A percentile compares a stretch with the other conserved stretches of the same genome.
phyloP scores from a whole-genome alignment of 2,888 invertebrate genomes.

The Melanargia galathea region DNA sequence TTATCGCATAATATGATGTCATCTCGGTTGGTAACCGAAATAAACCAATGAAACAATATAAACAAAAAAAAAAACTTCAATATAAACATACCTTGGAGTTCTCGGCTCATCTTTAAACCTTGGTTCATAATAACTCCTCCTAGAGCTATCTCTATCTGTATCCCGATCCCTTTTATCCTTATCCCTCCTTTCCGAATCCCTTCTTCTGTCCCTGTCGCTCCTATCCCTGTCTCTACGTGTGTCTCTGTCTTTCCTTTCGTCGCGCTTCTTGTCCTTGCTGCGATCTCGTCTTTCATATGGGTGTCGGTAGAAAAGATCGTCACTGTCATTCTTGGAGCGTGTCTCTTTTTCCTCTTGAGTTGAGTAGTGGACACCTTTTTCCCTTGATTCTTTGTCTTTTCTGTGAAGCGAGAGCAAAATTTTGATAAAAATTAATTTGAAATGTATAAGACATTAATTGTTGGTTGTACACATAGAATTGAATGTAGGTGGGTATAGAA shows the following conservation, averaged over 20 bases:
- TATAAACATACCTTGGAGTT: slow-evolving; percentile 85
- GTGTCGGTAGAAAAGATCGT: slow-evolving; percentile 59
- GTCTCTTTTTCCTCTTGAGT: slow-evolving; percentile 82
- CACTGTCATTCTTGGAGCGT: slow-evolving; percentile 65
- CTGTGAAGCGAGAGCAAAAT: slow-evolving; percentile 49
- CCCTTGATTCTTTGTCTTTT: slow-evolving; percentile 80
- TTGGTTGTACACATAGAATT: too few relatives aligned
- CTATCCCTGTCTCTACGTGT: slow-evolving; percentile 49
- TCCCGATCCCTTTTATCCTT: slow-evolving; percentile 60
- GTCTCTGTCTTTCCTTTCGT: slow-evolving; percentile 27
- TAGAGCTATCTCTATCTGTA: slow-evolving; percentile 67
- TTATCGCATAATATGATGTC: too few relatives aligned
- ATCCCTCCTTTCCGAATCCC: slow-evolving; percentile 57
- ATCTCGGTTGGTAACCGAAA: too few relatives aligned
- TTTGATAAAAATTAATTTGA: background rate
- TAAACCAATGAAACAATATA: background rate
- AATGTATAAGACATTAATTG: too few relatives aligned
- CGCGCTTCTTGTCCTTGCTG: slow-evolving; percentile 19
- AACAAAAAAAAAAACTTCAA: too few relatives aligned
- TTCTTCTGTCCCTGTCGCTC: slow-evolving; percentile 53
- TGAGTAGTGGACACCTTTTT: slow-evolving; percentile 87
- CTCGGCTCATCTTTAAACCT: slow-evolving; percentile 92
- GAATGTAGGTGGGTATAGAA: too few relatives aligned
- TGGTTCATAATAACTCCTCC: slow-evolving; percentile 81
- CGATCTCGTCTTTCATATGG: slow-evolving; percentile 58